Conservation (phyloP, 2,888 invertebrate genomes). For the Cordilura impudica region DNA sequence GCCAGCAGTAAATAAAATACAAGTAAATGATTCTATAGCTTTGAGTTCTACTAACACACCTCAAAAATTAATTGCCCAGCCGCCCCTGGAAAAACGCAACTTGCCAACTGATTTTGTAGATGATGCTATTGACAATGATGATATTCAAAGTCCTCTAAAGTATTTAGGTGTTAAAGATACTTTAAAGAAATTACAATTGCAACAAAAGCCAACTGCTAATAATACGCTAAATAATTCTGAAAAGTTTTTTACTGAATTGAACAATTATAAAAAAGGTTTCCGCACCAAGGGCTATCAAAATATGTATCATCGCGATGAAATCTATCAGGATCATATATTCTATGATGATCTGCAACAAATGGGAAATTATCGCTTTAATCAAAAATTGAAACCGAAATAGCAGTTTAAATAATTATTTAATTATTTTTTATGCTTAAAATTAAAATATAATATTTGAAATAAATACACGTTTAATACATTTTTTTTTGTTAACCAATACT, state of each 20-base stretch:
- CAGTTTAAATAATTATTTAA: too few relatives aligned
- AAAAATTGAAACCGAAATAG: slow-evolving; percentile 77
- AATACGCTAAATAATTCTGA: slow-evolving; percentile 29
- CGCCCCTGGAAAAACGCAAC: background rate
- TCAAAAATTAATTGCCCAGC: background rate
- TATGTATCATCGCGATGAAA: slow-evolving; percentile 91
- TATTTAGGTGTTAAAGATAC: slow-evolving; percentile 52
- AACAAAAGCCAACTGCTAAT: background rate
- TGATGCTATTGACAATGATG: slow-evolving; percentile 17
- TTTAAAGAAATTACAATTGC: slow-evolving; percentile 37
- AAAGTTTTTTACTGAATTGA: slow-evolving; percentile 83
- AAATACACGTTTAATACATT: too few relatives aligned
- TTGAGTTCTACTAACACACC: slow-evolving; percentile 15
- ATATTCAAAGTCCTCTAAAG: slow-evolving; percentile 44
- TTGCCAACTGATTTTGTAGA: background rate
- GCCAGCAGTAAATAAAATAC: slow-evolving; percentile 11
- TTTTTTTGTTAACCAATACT: too few relatives aligned
- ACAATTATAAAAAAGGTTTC: slow-evolving; percentile 88
- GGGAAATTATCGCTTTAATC: slow-evolving; percentile 87
- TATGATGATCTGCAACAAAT: slow-evolving; percentile 90
- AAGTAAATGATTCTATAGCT: slow-evolving; percentile 35
- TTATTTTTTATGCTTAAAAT: too few relatives aligned
- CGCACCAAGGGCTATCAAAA: slow-evolving; percentile 90
- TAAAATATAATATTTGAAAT: too few relatives aligned
- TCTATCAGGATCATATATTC: slow-evolving; percentile 91